phyloP scores from a whole-genome alignment of 2,797 vertebrate species.

The Amphiprion clarkii region DNA sequence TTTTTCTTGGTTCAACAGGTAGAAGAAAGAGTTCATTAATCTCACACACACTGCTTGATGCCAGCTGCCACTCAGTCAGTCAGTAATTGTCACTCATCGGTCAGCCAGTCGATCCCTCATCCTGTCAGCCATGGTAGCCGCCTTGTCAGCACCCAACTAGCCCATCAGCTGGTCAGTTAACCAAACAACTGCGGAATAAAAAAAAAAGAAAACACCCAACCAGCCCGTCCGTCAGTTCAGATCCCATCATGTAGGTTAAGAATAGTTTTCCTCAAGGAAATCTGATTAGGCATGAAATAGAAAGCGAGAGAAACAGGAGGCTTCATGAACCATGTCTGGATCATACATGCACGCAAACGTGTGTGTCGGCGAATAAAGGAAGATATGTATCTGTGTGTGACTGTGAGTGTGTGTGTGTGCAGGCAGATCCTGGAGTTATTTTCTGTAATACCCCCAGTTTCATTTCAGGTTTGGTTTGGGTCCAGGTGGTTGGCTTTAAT shows the following conservation, averaged over 20 bases:
- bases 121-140: conserved; percentile 65
- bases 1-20: conserved; percentile 61
- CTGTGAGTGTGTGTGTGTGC: conserved; percentile 33
- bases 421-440: conserved; percentile 79
- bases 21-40: conserved; percentile 72
- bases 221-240: conserved; percentile 67
- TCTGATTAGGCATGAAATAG: conserved; percentile 81
- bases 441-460: conserved; percentile 87
- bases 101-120: conserved; percentile 71
- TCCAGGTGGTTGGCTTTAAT: conserved; percentile 89
- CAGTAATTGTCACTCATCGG: conserved; percentile 67
- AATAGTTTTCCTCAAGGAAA: conserved; percentile 81
- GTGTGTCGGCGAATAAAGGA: conserved; percentile 42
- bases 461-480: conserved; percentile 87
- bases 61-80: conserved; percentile 74
- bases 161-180: conserved; percentile 71
- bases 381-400: conserved; percentile 71
- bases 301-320: conserved; percentile 66
- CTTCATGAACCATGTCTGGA: conserved; percentile 67
- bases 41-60: conserved; percentile 36
- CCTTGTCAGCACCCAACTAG: conserved; percentile 74
- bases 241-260: conserved; percentile 75
- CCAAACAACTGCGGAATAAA: conserved; percentile 52
- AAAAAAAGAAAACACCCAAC: conserved; percentile 31
- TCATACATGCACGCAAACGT: conserved; percentile 35